Conservation (phyloP, 1,140 invertebrate genomes). For the Tetraneura akinire region DNA sequence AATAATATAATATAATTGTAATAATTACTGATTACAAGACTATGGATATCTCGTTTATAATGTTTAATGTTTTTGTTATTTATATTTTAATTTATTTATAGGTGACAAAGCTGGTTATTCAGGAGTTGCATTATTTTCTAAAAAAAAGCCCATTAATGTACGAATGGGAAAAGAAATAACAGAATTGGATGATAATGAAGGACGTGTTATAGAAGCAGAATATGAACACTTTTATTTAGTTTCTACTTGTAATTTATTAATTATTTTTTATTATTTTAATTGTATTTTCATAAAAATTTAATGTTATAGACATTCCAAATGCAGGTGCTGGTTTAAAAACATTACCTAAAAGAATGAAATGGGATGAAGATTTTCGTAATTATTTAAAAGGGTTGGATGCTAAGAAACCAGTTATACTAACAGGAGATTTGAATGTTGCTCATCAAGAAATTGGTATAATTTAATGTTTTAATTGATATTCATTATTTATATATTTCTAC, state of each 20-base stretch:
- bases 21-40: no score
- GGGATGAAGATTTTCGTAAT: conserved; percentile 81
- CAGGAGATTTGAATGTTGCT: conserved; percentile 96
- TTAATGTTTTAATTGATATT: not conserved
- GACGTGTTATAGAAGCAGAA: conserved; percentile 94
- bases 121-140: conserved; percentile 86
- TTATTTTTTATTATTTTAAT: not conserved
- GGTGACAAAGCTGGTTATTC: conserved; percentile 85
- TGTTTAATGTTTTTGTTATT: no score
- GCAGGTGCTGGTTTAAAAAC: conserved; percentile 79
- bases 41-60: no score
- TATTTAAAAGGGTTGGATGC: conserved; percentile 80
- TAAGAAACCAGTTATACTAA: conserved; percentile 91
- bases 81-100: conserved; percentile 50
- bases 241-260: conserved; percentile 63
- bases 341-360: conserved; percentile 83
- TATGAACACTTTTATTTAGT: conserved; percentile 90
- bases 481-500: not conserved
- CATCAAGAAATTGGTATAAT: conserved; percentile 86
- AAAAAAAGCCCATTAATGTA: conserved; percentile 81
- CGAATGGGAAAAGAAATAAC: conserved; percentile 77
- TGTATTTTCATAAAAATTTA: not conserved
- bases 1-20: no score
- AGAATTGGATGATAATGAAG: conserved; percentile 75
- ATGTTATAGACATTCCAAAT: conserved; percentile 65